Evolutionary conservation across 1,140 invertebrate species (phyloP).

Genomic region (Diachasmimorpha longicaudata): DNA sequence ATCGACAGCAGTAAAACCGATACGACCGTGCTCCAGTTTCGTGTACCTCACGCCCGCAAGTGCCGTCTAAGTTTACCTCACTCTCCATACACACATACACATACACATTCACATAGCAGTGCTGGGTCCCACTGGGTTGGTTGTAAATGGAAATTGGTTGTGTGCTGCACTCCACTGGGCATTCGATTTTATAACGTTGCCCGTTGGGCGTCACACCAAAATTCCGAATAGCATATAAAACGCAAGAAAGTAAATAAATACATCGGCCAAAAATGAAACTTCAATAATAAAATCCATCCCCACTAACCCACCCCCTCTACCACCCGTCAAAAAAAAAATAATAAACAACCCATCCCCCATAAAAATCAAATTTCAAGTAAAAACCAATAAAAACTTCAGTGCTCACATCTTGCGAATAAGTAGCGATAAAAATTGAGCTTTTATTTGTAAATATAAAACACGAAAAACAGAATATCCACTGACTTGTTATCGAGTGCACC

Average conservation of each 20-base stretch:
- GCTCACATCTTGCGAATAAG: background rate
- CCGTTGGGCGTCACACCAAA: background rate
- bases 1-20: background rate
- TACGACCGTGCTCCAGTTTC: slow-evolving; percentile 1
- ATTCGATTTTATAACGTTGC: background rate
- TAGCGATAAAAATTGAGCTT: background rate
- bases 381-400: background rate
- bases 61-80: background rate
- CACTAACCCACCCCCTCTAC: too few species aligned
- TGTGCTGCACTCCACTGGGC: background rate
- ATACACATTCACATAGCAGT: background rate
- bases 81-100: background rate
- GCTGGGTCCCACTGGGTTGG: background rate
- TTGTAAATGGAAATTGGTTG: slow-evolving; percentile 10
- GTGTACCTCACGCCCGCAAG: background rate
- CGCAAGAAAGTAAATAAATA: background rate
- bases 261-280: background rate
- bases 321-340: too few species aligned
- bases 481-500: slow-evolving; percentile 2
- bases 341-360: background rate
- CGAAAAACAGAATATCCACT: background rate
- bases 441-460: background rate
- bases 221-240: background rate
- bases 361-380: background rate
- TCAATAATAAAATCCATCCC: background rate